Percentiles rank a stretch among this genome's conserved stretches.
Conservation (phyloP, 2,113 vertebrate species). For the Hippocampus barbouri region DNA sequence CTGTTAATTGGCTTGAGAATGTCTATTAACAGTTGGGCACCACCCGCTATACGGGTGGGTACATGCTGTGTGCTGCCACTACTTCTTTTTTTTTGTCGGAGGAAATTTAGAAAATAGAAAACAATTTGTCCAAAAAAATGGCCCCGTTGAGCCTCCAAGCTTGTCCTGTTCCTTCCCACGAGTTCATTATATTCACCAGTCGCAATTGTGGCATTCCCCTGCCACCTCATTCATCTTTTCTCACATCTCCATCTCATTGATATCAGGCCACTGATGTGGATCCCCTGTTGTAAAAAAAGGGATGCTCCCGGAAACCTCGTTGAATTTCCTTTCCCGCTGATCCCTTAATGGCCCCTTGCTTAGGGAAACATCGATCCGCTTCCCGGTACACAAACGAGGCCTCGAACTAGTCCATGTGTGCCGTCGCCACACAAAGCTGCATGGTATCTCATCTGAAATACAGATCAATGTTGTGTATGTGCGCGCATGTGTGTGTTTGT, state of each 20-base stretch:
- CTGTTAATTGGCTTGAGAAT: not conserved
- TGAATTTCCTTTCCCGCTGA: slow-evolving; percentile 6
- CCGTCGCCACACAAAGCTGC: not conserved
- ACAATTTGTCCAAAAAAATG: not conserved
- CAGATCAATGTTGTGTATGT: slow-evolving; percentile 6
- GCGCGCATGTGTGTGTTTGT: too few species aligned
- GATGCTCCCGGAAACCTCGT: slow-evolving; percentile 15
- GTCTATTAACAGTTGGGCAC: not conserved
- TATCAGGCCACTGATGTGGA: slow-evolving; percentile 39
- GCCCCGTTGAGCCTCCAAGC: not conserved
- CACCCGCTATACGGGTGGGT: not conserved
- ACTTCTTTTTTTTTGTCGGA: not conserved
- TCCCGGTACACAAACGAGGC: slow-evolving; percentile 13
- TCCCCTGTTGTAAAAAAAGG: slow-evolving; percentile 10
- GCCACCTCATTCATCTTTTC: slow-evolving; percentile 8
- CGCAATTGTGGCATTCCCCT: slow-evolving; percentile 5
- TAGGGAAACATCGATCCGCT: slow-evolving; percentile 31
- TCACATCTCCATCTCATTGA: slow-evolving; percentile 28
- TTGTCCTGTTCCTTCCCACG: not conserved
- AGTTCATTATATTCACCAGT: slow-evolving; percentile 1
- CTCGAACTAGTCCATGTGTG: slow-evolving; percentile 15
- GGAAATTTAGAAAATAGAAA: not conserved
- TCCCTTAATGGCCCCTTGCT: slow-evolving; percentile 13
- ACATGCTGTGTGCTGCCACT: not conserved
- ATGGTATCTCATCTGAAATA: slow-evolving; percentile 30